Percentiles rank a stretch among this genome's conserved stretches.
Conservation (phyloP, 1,140 invertebrate species). For the Dendrolimus punctatus region DNA sequence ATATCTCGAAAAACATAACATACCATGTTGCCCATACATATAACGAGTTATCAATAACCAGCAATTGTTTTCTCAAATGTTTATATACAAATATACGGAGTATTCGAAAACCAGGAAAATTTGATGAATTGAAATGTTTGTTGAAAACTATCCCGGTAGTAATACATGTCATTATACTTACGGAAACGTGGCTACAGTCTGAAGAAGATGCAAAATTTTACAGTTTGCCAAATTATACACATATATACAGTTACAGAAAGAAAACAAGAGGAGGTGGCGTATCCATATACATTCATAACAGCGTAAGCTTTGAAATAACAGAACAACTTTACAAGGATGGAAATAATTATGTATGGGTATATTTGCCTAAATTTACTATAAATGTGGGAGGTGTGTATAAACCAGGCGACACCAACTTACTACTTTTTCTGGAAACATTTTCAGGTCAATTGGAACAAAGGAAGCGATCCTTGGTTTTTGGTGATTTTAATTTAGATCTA, state of each 20-base stretch:
- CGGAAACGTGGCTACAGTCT: slow-evolving; percentile 12
- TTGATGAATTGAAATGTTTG: slow-evolving; percentile 16
- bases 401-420: slow-evolving; percentile 5
- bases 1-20: neutral
- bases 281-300: slow-evolving; percentile 9
- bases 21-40: slow-evolving; percentile 10
- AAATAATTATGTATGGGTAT: slow-evolving; percentile 13
- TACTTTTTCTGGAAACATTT: slow-evolving; percentile 6
- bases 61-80: slow-evolving; percentile 6
- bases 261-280: slow-evolving; percentile 8
- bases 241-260: slow-evolving; percentile 8
- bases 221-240: slow-evolving; percentile 7
- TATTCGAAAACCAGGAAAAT: slow-evolving; percentile 14
- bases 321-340: neutral
- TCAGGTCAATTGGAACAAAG: neutral
- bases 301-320: slow-evolving; percentile 1
- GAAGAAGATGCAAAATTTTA: slow-evolving; percentile 8
- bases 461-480: slow-evolving; percentile 1
- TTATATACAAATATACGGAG: slow-evolving; percentile 17
- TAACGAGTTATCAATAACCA: slow-evolving; percentile 1
- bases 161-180: slow-evolving; percentile 8
- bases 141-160: slow-evolving; percentile 3
- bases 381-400: slow-evolving; percentile 12
- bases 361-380: slow-evolving; percentile 5
- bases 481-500: slow-evolving; percentile 6